Evolutionary conservation across 2,888 invertebrate genomes (phyloP), one percentile per base, ranked within the genome.

Genomic region (Stictocephala bisonia): DNA sequence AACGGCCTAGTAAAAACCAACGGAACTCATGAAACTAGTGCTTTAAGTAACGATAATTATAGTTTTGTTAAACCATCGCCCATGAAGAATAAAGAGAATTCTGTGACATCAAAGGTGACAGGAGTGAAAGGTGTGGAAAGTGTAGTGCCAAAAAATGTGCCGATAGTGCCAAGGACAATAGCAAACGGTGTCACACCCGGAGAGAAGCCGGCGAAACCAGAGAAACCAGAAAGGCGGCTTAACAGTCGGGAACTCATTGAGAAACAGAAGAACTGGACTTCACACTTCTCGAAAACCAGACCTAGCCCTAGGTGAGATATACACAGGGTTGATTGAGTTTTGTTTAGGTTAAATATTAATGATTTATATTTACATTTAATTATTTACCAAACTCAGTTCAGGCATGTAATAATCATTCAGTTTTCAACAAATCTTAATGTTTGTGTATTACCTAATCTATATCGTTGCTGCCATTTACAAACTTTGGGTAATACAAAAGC

Each of bases 221-320:
- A 86, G 72, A 87, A 88, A 83, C 93, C 94, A 2, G 94, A 94
- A 82, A 86, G 93, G 71, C 91, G 92, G 81, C 91, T 93, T 80
- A 91, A 90, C 80, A 93, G 93, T 76, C 92, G 94, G 79, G 94
- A 95, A 83, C 86, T 95, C 71, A 95, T 95, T 79, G 95, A 94
- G 84, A 94, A 95, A 81, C 95, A 95, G 82, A 91, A 92, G 82
- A 96, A 95, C 85, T 96, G 95, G 95, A 95, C 95, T 29, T 93
- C 94, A 75, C 95, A 94, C 84, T 96, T 95, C 83, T 92, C 92
- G 74, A 94, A 93, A 86, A 88, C 91, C 66, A 89, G 91, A 78
- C 87, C 90, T 56, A 51, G 69, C 26, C 58, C 69, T 18, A 73
- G 73, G 73, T 73, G 11, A 73, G 67, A 48, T n/a, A n/a, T n/a